Base-by-base conservation (phyloP, 2,888 invertebrate species). In the Aspidapion aeneum region DNA sequence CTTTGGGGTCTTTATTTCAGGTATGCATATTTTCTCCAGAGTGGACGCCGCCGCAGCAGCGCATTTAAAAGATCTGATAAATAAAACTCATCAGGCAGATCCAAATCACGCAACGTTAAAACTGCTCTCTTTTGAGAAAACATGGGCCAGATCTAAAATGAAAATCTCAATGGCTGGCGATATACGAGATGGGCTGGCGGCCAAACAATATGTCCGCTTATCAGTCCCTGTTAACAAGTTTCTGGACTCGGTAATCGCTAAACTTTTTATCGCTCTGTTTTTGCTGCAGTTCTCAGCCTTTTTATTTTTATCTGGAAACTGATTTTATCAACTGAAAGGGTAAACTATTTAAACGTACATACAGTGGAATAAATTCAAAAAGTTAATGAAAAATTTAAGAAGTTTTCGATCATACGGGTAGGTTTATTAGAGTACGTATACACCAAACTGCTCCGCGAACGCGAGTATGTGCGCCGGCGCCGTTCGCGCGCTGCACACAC, bases 31-130 rank as follows among this genome's bases (percentile, higher is more conserved):
- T n/a, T n/a, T n/a, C n/a, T n/a, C n/a, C n/a, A n/a, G n/a, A n/a
- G 35, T 7, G 5, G 35, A 35, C 35, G 35, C 35, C 35, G 35
- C 35, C 3, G 12, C 35, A 12, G 52, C 52, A 62, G 61, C 60
- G 66, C 71, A 74, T 73, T 72, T 69, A 71, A 71, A 71, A 71
- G 75, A 78, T 78, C 78, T 73, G 78, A 78, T 79, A 78, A 77
- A 77, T 76, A 77, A 78, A 78, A 76, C 78, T 79, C 79, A 79
- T 79, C 80, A 79, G 77, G 77, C 75, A 79, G 79, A 79, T 79
- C 77, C 76, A 76, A 77, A 79, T 79, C 79, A n/a, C n/a, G n/a
- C n/a, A 78, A 77, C 79, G 78, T 79, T 79, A 78, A 78, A 79
- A 78, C 63, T 57, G 75, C 66, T 66, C 68, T 68, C 68, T 67